A percentile compares a stretch with the other conserved stretches of the same genome.
Conservation (phyloP, 2,113 vertebrate genomes). For the Cromileptes altivelis region DNA sequence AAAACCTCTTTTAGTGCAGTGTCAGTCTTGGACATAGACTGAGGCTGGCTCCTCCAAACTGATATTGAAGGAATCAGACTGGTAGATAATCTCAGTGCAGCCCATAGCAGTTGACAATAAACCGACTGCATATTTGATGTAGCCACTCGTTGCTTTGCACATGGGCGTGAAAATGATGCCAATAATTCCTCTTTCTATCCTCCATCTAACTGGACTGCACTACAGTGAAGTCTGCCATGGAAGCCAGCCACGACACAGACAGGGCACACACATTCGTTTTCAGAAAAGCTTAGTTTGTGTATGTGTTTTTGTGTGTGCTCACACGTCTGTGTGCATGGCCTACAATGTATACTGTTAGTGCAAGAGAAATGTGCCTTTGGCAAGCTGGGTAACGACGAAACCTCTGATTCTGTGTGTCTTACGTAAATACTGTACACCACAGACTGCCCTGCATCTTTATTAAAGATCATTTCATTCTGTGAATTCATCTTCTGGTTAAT, state of each 20-base stretch:
- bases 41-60: conserved; percentile 21
- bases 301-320: conserved; percentile 1
- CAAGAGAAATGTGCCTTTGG: neutral
- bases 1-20: conserved; percentile 54
- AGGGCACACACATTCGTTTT: conserved; percentile 28
- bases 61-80: conserved; percentile 41
- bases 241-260: conserved; percentile 49
- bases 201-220: conserved; percentile 49
- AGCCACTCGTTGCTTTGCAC: conserved; percentile 52
- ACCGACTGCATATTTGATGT: conserved; percentile 44
- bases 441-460: conserved; percentile 34
- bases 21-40: conserved; percentile 36
- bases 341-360: neutral
- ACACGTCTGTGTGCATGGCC: neutral
- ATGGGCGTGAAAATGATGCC: conserved; percentile 54
- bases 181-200: conserved; percentile 54
- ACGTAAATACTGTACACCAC: conserved; percentile 27
- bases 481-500: conserved; percentile 47
- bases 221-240: conserved; percentile 52
- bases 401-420: neutral
- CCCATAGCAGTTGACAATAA: conserved; percentile 27
- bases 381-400: neutral
- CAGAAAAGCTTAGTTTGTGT: conserved; percentile 29
- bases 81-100: conserved; percentile 45
- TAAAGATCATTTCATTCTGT: conserved; percentile 35